Evolutionary conservation across 35 echinoderm and acorn worm species (phyloP).

Genomic region (Apostichopus parvimensis): DNA sequence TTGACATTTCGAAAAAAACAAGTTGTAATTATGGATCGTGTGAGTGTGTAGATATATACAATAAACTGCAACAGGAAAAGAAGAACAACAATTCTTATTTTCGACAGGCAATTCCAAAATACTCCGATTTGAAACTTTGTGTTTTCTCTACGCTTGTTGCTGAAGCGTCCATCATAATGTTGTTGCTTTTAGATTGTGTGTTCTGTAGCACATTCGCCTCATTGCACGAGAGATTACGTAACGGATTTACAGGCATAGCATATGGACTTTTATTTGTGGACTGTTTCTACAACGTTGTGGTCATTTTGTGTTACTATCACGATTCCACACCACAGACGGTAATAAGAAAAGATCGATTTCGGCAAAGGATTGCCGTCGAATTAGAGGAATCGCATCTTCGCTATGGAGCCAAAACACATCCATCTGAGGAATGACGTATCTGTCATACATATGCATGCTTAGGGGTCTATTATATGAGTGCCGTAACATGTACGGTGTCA

Average conservation of each 20-base stretch:
- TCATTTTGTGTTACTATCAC: background rate
- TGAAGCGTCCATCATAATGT: background rate
- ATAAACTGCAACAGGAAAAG: background rate
- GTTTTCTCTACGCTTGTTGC: constrained; percentile 27
- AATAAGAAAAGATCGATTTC: constrained; percentile 20
- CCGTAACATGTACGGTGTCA: too few species aligned
- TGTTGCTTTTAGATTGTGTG: background rate
- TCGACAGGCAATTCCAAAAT: background rate
- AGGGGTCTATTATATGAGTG: too few species aligned
- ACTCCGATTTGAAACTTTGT: constrained; percentile 42
- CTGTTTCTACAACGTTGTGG: constrained; percentile 27
- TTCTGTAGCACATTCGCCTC: background rate
- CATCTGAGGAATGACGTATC: too few species aligned
- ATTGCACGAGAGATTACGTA: background rate
- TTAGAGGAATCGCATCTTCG: too few species aligned
- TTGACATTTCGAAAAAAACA: background rate
- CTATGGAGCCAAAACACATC: too few species aligned
- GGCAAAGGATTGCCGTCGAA: background rate
- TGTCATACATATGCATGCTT: too few species aligned
- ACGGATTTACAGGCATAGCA: constrained; percentile 15
- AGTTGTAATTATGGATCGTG: background rate
- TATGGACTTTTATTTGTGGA: constrained; percentile 13
- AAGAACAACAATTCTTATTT: background rate
- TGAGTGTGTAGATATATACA: constrained; percentile 18
- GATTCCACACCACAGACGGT: constrained; percentile 22